Evolutionary conservation across 2,797 vertebrate genomes (phyloP).

Genomic region (Aeoliscus strigatus): DNA sequence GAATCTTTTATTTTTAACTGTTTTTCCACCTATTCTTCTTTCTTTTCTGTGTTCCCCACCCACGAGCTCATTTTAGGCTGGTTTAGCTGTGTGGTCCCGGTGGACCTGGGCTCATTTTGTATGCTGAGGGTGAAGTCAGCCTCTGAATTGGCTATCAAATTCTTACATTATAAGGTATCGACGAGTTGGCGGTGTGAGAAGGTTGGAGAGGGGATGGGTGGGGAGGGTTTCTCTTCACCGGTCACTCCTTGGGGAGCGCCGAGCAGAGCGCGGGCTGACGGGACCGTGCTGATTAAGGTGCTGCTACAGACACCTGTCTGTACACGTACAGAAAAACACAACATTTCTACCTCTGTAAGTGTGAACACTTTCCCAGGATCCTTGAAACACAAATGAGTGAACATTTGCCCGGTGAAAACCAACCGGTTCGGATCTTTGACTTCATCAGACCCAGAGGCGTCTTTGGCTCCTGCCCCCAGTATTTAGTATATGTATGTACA

Average conservation of each 20-base stretch:
- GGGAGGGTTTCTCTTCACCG: conserved; percentile 25
- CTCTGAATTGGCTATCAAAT: conserved; percentile 70
- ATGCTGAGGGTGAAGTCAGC: conserved; percentile 49
- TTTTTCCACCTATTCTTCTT: conserved; percentile 20
- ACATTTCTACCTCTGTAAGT: no score
- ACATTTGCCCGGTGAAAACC: no score
- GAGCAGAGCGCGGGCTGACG: conserved; percentile 37
- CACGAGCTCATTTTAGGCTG: conserved; percentile 46
- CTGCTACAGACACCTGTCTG: conserved; percentile 33
- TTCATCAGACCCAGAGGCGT: no score
- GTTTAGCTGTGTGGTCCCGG: conserved; percentile 42
- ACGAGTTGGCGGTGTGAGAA: conserved; percentile 58
- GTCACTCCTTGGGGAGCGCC: conserved; percentile 20
- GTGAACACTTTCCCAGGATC: no score
- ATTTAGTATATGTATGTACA: no score
- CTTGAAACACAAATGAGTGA: no score
- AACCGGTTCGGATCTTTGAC: no score
- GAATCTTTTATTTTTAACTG: conserved; percentile 34
- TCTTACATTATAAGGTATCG: conserved; percentile 75
- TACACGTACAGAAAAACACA: conserved; percentile 9
- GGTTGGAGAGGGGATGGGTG: conserved; percentile 17
- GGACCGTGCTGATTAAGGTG: conserved; percentile 55
- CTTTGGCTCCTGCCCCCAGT: no score
- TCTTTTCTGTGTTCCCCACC: conserved; percentile 22
- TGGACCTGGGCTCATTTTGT: conserved; percentile 51